Evolutionary conservation across 92 coral and sea anemone species (phyloP).

Genomic region (Epizoanthus ramosus): DNA sequence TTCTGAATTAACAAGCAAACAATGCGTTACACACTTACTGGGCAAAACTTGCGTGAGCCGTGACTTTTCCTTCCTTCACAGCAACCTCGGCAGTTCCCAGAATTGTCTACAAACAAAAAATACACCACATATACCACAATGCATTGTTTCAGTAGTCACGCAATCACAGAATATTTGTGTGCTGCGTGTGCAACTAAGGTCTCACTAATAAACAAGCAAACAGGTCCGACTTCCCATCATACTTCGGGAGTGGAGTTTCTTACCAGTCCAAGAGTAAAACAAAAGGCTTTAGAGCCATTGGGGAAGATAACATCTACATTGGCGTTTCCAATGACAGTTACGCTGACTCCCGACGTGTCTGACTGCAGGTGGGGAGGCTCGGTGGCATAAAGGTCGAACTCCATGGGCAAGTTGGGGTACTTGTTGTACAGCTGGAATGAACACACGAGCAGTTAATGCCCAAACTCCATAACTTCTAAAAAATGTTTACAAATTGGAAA

Average conservation of each 20-base stretch:
- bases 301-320: conserved; percentile 70
- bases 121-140: neutral
- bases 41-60: conserved; percentile 67
- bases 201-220: no score
- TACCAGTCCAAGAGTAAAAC: conserved; percentile 88
- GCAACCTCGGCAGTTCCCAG: conserved; percentile 70
- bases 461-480: neutral
- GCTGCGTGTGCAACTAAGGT: no score
- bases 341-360: conserved; percentile 61
- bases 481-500: no score
- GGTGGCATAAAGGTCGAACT: conserved; percentile 74
- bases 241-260: conserved; percentile 11
- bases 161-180: no score
- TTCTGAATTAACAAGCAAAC: neutral
- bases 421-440: conserved; percentile 64
- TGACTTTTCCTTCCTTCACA: conserved; percentile 62
- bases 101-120: conserved; percentile 56
- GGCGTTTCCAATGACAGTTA: conserved; percentile 70
- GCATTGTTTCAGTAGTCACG: no score
- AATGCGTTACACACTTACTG: conserved; percentile 52
- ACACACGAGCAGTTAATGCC: neutral
- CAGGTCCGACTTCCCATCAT: neutral
- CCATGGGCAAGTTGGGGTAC: conserved; percentile 87
- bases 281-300: conserved; percentile 65
- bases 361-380: conserved; percentile 70